Base-by-base conservation (phyloP, 2,113 vertebrate species). In the Hemiscyllium ocellatum region DNA sequence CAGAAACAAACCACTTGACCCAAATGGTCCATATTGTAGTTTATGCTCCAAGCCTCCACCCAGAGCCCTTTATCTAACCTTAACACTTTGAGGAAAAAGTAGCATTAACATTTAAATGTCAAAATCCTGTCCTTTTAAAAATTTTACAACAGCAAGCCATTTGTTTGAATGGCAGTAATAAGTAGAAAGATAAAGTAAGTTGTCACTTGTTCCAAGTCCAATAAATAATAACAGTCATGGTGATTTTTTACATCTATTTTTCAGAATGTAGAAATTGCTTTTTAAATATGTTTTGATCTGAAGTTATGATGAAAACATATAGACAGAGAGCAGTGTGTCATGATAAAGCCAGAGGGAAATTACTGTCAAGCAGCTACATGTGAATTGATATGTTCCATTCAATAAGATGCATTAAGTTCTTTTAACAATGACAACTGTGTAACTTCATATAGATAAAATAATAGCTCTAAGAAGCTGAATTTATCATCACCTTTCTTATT, bases 101-200 rank as follows among this genome's bases (percentile, higher is more conserved):
- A 96, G 93, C 96, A 97, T 96, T 97, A 97, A 96, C 96, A 97
- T 97, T 97, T 97, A 97, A 97, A 97, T 97, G 97, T 98, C 97
- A 98, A 97, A 97, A 96, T 96, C 97, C 97, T 96, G 97, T 96
- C 89, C 85, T 97, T 76, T 76, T 10, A 2, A 29, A 33, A 33
- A 97, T 97, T 97, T 98, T 98, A 96, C 97, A 96, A 96, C 97
- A 98, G 96, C 96, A 97, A 94, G 96, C 94, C 96, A 61, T 96
- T 22, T 90, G 95, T 96, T 96, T 96, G 96, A 96, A 91, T n/a
- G 95, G 19, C 78, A 96, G 96, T 70, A 97, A 98, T 96, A 91
- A 97, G 85, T 96, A 93, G n/a, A 86, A 86, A 96, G 96, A 95
- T 90, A 97, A 97, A 98, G 97, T 96, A 2, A 96, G 96, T 97